These are phyloP conservation scores for Grus americana DNA, from an alignment of 2,113 vertebrate species.

Conservation along the genomic window DNA sequence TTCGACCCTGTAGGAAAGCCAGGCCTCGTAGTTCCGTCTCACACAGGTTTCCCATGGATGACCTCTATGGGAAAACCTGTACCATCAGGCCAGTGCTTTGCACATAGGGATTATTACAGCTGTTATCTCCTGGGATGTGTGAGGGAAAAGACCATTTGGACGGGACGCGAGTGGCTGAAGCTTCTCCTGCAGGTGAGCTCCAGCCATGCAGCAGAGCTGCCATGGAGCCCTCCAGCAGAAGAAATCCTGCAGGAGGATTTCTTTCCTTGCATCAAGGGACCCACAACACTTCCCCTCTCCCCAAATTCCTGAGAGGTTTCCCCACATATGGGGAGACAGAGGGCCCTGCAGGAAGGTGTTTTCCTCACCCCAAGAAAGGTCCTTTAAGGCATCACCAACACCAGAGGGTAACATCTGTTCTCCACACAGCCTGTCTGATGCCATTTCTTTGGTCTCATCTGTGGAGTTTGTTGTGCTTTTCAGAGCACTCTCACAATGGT, in stretches of 20 bases:
- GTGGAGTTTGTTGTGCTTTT: neutral
- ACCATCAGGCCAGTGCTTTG: neutral
- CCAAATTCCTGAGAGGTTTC: neutral
- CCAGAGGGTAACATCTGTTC: neutral
- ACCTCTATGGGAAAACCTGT: neutral
- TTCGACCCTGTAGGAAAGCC: neutral
- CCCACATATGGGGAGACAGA: neutral
- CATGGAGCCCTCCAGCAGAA: neutral
- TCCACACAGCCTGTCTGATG: neutral
- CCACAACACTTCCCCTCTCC: neutral
- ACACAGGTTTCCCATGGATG: neutral
- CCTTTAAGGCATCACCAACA: neutral
- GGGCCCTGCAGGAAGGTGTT: neutral
- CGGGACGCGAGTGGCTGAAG: neutral
- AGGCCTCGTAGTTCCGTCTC: neutral
- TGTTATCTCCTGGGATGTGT: neutral
- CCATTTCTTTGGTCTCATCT: neutral
- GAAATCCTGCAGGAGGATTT: neutral
- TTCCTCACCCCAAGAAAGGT: neutral
- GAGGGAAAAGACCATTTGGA: neutral
- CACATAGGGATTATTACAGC: neutral
- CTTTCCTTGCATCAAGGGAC: neutral
- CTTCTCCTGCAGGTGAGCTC: neutral
- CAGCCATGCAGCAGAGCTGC: neutral
- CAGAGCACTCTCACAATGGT: neutral